Percentiles rank a stretch among this genome's conserved stretches.
Evolutionary conservation across 1,140 invertebrate species (phyloP).

Genomic region (Neodiprion virginianus): DNA sequence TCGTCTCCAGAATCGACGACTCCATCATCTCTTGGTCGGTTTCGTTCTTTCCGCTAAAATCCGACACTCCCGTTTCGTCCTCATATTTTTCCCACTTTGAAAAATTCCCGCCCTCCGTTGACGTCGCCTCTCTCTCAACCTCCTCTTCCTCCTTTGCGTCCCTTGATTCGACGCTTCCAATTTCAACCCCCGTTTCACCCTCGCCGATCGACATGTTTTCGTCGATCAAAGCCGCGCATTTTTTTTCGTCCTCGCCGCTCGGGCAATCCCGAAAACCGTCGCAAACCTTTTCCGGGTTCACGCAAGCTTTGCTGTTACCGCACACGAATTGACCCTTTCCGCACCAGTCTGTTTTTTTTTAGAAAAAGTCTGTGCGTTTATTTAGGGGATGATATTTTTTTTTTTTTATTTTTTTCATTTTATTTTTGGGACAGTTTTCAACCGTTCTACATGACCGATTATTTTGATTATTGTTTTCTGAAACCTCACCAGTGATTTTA

Average conservation of each 20-base stretch:
- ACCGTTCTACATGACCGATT: too few relatives aligned
- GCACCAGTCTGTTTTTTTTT: slow-evolving; percentile 72
- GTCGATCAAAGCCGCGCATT: slow-evolving; percentile 65
- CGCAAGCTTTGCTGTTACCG: slow-evolving; percentile 72
- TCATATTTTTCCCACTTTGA: neutral
- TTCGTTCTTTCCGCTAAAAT: slow-evolving; percentile 24
- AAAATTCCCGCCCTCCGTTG: slow-evolving; percentile 9
- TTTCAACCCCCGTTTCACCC: neutral
- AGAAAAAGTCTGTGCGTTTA: neutral
- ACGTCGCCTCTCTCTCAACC: slow-evolving; percentile 24
- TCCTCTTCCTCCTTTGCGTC: slow-evolving; percentile 28
- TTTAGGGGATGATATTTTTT: neutral
- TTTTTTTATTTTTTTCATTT: neutral
- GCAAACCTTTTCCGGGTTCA: slow-evolving; percentile 72
- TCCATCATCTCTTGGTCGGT: slow-evolving; percentile 42
- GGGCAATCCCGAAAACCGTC: slow-evolving; percentile 81
- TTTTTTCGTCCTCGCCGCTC: slow-evolving; percentile 81
- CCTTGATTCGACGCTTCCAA: neutral
- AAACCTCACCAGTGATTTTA: too few relatives aligned
- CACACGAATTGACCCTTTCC: slow-evolving; percentile 76
- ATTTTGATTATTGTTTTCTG: too few relatives aligned
- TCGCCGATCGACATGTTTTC: slow-evolving; percentile 41
- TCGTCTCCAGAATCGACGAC: slow-evolving; percentile 41
- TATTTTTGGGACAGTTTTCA: neutral
- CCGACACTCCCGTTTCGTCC: slow-evolving; percentile 8